A percentile compares a stretch with the other conserved stretches of the same genome.
Evolutionary conservation across 2,113 vertebrate genomes (phyloP).

Genomic region (Sterna hirundo): DNA sequence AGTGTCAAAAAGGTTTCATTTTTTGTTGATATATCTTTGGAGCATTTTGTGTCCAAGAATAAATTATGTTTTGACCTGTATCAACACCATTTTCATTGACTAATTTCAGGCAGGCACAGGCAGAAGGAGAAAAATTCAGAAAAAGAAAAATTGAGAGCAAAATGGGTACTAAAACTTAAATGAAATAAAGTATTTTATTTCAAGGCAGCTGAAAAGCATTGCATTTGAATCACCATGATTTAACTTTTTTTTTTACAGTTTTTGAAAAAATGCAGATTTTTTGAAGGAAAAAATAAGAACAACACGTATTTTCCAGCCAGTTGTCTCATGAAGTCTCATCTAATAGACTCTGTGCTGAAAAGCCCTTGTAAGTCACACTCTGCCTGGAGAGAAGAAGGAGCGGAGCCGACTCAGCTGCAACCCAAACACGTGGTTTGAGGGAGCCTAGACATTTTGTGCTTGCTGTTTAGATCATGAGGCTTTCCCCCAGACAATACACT

Average conservation of each 20-base stretch:
- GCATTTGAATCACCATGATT: not conserved
- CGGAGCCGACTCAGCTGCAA: not conserved
- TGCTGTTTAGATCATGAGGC: not conserved
- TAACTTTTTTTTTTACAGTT: not conserved
- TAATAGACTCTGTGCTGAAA: not conserved
- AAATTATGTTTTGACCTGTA: not conserved
- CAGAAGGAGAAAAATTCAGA: not conserved
- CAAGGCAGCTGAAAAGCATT: not conserved
- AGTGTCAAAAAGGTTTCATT: not conserved
- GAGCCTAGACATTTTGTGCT: not conserved
- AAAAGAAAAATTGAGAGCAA: not conserved
- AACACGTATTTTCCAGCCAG: not conserved
- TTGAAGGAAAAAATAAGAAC: not conserved
- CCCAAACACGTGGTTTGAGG: not conserved
- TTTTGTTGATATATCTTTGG: not conserved
- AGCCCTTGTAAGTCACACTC: not conserved
- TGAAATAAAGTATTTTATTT: not conserved
- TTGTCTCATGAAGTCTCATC: not conserved
- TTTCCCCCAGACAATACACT: not conserved
- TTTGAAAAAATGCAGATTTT: not conserved
- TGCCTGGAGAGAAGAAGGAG: not conserved
- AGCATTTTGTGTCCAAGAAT: conserved; percentile 8
- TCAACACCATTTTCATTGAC: not conserved
- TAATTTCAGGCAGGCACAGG: conserved; percentile 5
- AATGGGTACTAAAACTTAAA: not conserved